These are phyloP conservation scores for Lithophane socia DNA, from an alignment of 2,888 invertebrate genomes.

Conservation along the genomic window DNA sequence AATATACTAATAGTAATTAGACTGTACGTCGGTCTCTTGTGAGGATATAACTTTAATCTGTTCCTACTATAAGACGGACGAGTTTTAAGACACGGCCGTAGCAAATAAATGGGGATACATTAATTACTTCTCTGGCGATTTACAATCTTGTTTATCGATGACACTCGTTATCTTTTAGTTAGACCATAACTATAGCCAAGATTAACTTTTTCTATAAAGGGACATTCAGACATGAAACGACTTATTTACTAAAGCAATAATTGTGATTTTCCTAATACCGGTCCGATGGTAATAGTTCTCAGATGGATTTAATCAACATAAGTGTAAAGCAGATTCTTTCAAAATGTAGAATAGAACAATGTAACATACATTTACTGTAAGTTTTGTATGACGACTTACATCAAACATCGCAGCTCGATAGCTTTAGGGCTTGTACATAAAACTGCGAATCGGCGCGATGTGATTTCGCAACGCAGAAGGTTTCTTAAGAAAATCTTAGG, in stretches of 20 bases:
- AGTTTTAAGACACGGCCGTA: neutral
- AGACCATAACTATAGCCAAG: neutral
- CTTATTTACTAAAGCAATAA: neutral
- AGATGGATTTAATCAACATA: neutral
- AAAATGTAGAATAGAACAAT: neutral
- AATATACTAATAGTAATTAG: neutral
- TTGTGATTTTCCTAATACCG: neutral
- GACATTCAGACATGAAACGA: neutral
- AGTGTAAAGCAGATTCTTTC: neutral
- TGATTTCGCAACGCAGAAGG: too few species aligned
- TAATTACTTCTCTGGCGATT: slow-evolving; percentile 7
- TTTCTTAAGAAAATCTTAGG: too few species aligned
- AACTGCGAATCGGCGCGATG: too few species aligned
- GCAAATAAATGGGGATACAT: slow-evolving; percentile 13
- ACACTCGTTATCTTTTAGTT: neutral
- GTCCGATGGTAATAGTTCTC: neutral
- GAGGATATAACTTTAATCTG: neutral
- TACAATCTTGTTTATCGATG: neutral
- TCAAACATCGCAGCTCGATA: neutral
- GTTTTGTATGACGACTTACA: neutral
- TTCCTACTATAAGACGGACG: neutral
- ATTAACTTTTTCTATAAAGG: neutral
- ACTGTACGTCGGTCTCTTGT: neutral
- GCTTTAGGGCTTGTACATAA: too few species aligned
- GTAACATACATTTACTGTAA: neutral